These are phyloP conservation scores for Charadrius vociferus DNA, from an alignment of 2,113 vertebrate genomes.

Conservation along the genomic window DNA sequence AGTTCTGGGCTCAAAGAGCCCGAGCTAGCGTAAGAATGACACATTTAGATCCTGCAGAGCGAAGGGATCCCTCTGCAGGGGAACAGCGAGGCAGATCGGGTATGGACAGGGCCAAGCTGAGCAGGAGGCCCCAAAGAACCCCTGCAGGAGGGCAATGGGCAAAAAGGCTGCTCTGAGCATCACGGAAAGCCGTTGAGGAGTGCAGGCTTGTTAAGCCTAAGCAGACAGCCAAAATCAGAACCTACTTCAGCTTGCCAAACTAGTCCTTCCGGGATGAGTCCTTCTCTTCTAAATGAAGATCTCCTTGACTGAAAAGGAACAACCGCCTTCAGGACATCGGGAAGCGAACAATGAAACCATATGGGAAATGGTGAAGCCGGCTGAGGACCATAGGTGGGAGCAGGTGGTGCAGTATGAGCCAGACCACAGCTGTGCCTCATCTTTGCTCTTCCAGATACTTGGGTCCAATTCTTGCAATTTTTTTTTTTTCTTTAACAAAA, in stretches of 20 bases:
- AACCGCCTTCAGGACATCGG: background rate
- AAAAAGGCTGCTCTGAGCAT: background rate
- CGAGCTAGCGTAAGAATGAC: background rate
- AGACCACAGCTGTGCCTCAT: background rate
- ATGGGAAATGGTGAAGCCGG: fast-evolving
- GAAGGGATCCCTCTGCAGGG: background rate
- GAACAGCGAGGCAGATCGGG: background rate
- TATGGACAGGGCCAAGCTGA: background rate
- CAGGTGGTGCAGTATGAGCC: background rate
- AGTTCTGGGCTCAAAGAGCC: background rate
- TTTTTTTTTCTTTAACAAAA: background rate
- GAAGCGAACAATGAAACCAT: background rate
- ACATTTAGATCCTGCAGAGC: background rate
- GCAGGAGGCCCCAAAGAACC: background rate
- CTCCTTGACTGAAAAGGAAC: background rate
- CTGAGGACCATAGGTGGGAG: background rate
- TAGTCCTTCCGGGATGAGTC: background rate
- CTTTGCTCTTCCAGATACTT: background rate
- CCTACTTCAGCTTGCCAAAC: background rate
- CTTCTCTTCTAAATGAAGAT: background rate
- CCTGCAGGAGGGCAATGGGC: background rate
- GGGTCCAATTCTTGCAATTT: background rate
- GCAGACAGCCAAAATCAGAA: background rate
- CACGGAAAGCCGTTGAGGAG: fast-evolving
- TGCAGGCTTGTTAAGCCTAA: background rate